Conservation (phyloP, 2,113 vertebrate species). For the Nyctibius bracteatus region DNA sequence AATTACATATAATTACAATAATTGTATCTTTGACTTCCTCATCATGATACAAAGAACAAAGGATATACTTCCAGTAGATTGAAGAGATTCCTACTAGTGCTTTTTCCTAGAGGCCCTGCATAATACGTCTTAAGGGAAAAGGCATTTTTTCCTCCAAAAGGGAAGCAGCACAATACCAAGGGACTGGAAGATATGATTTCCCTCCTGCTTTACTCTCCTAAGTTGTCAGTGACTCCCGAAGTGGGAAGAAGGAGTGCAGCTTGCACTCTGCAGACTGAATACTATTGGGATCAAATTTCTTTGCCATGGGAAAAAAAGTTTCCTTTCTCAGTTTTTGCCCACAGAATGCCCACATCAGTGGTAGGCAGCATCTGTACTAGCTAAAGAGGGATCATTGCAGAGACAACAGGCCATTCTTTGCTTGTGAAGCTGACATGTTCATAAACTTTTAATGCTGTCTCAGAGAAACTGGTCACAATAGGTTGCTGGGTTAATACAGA, state of each 20-base stretch:
- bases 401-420: neutral
- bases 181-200: neutral
- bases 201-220: neutral
- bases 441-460: neutral
- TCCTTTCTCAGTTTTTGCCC: neutral
- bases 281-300: neutral
- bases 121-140: neutral
- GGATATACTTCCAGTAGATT: neutral
- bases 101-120: neutral
- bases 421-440: neutral
- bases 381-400: neutral
- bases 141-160: neutral
- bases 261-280: neutral
- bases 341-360: neutral
- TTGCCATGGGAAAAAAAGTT: neutral
- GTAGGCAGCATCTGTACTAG: neutral
- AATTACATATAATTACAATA: no score
- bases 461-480: neutral
- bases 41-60: neutral
- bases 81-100: neutral
- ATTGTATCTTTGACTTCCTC: neutral
- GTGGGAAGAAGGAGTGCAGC: neutral
- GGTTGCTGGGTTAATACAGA: neutral
- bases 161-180: neutral
- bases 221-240: neutral